Conservation (phyloP, 2,888 invertebrate genomes). For the Caenorhabditis sp. region DNA sequence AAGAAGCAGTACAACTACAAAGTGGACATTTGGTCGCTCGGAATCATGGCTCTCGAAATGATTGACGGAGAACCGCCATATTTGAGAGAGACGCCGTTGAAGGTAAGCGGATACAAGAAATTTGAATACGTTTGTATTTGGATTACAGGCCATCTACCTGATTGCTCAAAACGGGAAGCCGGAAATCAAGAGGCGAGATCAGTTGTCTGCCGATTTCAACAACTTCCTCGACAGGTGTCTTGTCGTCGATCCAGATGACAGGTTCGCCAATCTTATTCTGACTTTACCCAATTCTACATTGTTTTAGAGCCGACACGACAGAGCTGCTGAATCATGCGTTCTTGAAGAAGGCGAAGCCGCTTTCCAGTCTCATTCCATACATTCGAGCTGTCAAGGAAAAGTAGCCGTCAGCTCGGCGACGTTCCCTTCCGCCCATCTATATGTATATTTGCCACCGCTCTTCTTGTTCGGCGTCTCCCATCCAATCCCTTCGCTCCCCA, state of each 20-base stretch:
- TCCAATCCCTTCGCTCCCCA: too few relatives aligned
- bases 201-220: slow-evolving; percentile 84
- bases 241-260: slow-evolving; percentile 66
- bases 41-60: slow-evolving; percentile 97
- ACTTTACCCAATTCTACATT: neutral
- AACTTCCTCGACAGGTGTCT: slow-evolving; percentile 85
- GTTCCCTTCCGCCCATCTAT: slow-evolving; percentile 19
- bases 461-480: slow-evolving; percentile 3
- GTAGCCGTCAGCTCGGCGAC: slow-evolving; percentile 37
- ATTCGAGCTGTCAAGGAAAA: slow-evolving; percentile 90
- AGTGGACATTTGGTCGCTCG: slow-evolving; percentile 91
- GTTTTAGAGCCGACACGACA: slow-evolving; percentile 85
- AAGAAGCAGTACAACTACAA: slow-evolving; percentile 78
- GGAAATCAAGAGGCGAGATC: slow-evolving; percentile 88
- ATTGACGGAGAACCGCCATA: slow-evolving; percentile 95
- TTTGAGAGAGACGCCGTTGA: slow-evolving; percentile 89
- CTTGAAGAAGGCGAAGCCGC: slow-evolving; percentile 87
- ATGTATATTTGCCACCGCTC: slow-evolving; percentile 55
- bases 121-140: neutral
- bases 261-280: slow-evolving; percentile 27
- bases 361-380: slow-evolving; percentile 88
- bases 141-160: slow-evolving; percentile 86
- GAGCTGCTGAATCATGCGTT: slow-evolving; percentile 92
- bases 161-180: slow-evolving; percentile 96
- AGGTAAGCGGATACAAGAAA: slow-evolving; percentile 74